These are phyloP conservation scores for Arvicola amphibius DNA, from an alignment of 2,797 vertebrate species.

Conservation along the genomic window DNA sequence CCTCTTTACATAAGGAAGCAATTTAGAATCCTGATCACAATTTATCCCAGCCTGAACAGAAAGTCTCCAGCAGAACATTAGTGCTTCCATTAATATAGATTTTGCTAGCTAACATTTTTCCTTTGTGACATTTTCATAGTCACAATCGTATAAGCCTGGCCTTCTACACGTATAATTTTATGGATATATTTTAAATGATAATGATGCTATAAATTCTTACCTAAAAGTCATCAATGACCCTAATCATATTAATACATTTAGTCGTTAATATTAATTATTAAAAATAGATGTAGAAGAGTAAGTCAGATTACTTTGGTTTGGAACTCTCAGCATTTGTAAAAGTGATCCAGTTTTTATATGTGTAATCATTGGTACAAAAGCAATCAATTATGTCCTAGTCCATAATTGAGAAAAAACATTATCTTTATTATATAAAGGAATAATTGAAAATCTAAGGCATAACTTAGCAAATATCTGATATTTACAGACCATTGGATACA, in stretches of 20 bases:
- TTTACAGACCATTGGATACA: not conserved
- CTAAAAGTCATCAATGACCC: slow-evolving; percentile 57
- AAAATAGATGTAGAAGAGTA: slow-evolving; percentile 22
- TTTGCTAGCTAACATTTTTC: slow-evolving; percentile 75
- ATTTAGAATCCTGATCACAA: slow-evolving; percentile 62
- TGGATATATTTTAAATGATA: slow-evolving; percentile 69
- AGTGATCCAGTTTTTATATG: slow-evolving; percentile 21
- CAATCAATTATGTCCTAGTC: not conserved
- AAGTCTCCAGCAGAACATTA: slow-evolving; percentile 66
- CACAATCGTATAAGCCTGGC: slow-evolving; percentile 65
- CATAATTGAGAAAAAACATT: not conserved
- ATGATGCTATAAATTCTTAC: slow-evolving; percentile 64
- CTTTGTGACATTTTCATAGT: slow-evolving; percentile 71
- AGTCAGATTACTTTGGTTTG: slow-evolving; percentile 40
- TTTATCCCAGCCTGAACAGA: slow-evolving; percentile 64
- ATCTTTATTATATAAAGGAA: not conserved
- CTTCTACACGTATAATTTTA: slow-evolving; percentile 69
- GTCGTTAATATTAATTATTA: slow-evolving; percentile 68
- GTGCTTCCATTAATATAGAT: slow-evolving; percentile 58
- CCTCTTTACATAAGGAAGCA: slow-evolving; percentile 54
- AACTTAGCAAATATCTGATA: not conserved
- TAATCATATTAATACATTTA: slow-evolving; percentile 61
- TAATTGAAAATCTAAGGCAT: slow-evolving; percentile 14
- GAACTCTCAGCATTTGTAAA: not conserved
- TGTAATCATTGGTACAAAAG: slow-evolving; percentile 24